phyloP scores from a whole-genome alignment of 2,113 vertebrate species.

The Atlantisia rogersi region DNA sequence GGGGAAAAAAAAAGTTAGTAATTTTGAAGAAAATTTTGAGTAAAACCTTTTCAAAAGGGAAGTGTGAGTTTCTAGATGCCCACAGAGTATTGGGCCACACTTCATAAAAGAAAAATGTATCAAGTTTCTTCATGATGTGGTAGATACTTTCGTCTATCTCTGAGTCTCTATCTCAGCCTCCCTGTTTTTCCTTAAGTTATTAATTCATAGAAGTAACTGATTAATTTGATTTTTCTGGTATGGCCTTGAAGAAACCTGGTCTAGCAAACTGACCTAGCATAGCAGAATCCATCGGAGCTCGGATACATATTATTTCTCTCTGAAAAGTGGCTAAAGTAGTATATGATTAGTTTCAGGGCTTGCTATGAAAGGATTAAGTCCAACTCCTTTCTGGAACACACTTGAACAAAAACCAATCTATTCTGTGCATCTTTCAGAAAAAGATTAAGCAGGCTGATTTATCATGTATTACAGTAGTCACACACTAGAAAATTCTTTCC shows the following conservation, averaged over 20 bases:
- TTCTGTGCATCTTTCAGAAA: constrained; percentile 48
- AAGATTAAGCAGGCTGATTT: constrained; percentile 52
- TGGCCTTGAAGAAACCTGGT: neutral
- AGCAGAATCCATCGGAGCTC: neutral
- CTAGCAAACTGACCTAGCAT: neutral
- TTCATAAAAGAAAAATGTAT: neutral
- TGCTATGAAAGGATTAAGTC: constrained; percentile 18
- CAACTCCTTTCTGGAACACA: constrained; percentile 26
- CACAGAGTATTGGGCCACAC: neutral
- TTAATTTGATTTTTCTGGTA: neutral
- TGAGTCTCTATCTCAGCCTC: neutral
- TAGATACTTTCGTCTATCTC: neutral
- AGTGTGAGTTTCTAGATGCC: neutral
- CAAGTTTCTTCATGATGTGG: neutral
- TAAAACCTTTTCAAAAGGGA: neutral
- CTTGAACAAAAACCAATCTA: constrained; percentile 17
- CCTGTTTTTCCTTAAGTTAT: neutral
- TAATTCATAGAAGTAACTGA: neutral
- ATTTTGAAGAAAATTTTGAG: neutral
- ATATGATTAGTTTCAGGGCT: neutral
- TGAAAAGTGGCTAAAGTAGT: neutral
- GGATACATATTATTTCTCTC: neutral
- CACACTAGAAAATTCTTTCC: constrained; percentile 32
- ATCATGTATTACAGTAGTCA: constrained; percentile 13
- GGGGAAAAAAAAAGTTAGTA: neutral